Evolutionary conservation across 2,888 invertebrate species (phyloP).

Genomic region (Drosophila suboccidentalis): DNA sequence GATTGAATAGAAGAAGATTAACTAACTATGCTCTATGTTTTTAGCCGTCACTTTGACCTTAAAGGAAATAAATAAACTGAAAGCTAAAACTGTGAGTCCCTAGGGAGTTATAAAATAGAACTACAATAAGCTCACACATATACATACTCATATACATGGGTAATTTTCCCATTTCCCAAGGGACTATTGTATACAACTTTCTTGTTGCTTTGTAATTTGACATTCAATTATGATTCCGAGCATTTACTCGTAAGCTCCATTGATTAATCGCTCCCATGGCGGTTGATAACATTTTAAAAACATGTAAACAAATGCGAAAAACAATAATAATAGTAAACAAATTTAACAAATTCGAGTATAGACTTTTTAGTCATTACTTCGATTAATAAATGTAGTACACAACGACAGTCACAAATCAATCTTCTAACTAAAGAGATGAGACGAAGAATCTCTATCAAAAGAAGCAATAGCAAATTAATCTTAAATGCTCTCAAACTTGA

Average conservation of each 20-base stretch:
- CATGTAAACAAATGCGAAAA: constrained; percentile 25
- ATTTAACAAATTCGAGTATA: constrained; percentile 5
- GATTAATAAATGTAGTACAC: background rate
- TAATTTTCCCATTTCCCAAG: constrained; percentile 21
- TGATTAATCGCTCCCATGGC: constrained; percentile 56
- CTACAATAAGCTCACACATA: background rate
- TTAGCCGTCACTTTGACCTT: background rate
- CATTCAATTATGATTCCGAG: constrained; percentile 43
- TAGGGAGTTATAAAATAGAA: background rate
- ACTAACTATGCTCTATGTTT: background rate
- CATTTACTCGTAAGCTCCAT: constrained; percentile 22
- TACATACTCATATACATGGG: background rate
- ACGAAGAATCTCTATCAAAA: background rate
- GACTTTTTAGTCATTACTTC: background rate
- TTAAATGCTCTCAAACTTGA: background rate
- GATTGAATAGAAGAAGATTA: too few species aligned
- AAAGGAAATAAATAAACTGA: background rate
- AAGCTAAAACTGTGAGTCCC: constrained; percentile 3
- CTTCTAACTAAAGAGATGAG: background rate
- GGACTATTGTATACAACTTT: constrained; percentile 17
- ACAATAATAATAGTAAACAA: constrained; percentile 7
- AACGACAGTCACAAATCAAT: background rate
- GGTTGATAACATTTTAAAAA: constrained; percentile 37
- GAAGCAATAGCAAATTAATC: background rate
- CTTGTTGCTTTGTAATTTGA: constrained; percentile 34